These are phyloP conservation scores for Catostomus latipinnis DNA, from an alignment of 2,797 vertebrate genomes.

Conservation along the genomic window DNA sequence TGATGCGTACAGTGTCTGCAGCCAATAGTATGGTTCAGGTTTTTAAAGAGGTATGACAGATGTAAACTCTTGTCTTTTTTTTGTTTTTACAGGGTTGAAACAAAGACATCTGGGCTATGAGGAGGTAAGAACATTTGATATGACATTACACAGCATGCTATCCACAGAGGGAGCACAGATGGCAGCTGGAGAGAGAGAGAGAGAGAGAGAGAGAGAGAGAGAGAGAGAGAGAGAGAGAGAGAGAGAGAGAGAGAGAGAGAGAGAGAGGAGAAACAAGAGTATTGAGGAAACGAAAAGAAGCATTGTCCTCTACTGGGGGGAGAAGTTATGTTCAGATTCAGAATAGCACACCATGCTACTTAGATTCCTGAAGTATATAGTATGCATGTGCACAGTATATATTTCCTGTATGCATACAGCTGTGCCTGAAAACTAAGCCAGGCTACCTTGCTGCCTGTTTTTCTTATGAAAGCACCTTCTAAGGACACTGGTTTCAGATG, in stretches of 20 bases:
- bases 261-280: neutral
- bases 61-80: neutral
- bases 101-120: constrained; percentile 73
- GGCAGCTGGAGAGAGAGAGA: constrained; percentile 1
- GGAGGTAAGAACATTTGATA: constrained; percentile 65
- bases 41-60: neutral
- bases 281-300: neutral
- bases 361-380: too few relatives aligned
- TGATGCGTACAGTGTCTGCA: neutral
- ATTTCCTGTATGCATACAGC: too few relatives aligned
- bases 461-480: too few relatives aligned
- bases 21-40: neutral
- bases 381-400: too few relatives aligned
- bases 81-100: constrained; percentile 68
- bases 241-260: too few relatives aligned
- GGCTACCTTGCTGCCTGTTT: too few relatives aligned
- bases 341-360: too few relatives aligned
- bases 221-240: neutral
- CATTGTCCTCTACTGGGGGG: constrained; percentile 3
- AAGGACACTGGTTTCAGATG: too few relatives aligned
- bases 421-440: too few relatives aligned
- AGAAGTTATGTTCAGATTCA: neutral
- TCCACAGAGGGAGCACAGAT: neutral
- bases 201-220: too few relatives aligned
- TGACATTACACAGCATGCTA: constrained; percentile 5